Percentiles rank a stretch among this genome's conserved stretches.
phyloP scores from a whole-genome alignment of 2,113 vertebrate genomes.

The Stictonetta naevosa region DNA sequence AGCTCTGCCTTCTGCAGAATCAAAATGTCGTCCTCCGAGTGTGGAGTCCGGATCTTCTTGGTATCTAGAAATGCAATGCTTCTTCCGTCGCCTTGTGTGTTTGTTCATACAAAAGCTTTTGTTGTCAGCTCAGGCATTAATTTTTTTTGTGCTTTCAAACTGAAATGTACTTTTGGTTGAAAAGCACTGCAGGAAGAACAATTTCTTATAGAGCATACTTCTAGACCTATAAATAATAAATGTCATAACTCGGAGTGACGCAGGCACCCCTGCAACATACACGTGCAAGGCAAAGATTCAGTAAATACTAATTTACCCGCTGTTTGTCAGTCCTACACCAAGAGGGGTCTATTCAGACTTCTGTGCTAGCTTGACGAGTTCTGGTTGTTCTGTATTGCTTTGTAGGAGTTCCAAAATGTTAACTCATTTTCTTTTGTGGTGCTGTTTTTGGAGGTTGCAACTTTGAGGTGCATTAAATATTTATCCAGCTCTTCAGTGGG shows the following conservation, averaged over 20 bases:
- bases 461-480: constrained; percentile 18
- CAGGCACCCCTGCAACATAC: neutral
- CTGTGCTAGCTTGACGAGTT: neutral
- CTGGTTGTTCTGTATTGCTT: neutral
- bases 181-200: constrained; percentile 49
- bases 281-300: neutral
- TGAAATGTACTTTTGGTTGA: constrained; percentile 14
- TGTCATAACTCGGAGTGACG: neutral
- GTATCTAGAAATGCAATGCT: neutral
- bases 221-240: constrained; percentile 56
- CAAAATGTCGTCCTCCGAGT: neutral
- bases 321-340: constrained; percentile 1
- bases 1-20: neutral
- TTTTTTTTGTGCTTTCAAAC: neutral
- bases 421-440: neutral
- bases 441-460: neutral
- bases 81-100: neutral
- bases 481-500: neutral
- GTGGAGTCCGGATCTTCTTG: neutral
- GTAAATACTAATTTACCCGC: constrained; percentile 11
- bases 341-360: neutral
- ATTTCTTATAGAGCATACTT: neutral
- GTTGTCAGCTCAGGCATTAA: neutral
- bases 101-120: neutral
- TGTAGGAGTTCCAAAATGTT: neutral